Conservation (phyloP, 2,888 invertebrate species). For the Torymus aiolomorphi region DNA sequence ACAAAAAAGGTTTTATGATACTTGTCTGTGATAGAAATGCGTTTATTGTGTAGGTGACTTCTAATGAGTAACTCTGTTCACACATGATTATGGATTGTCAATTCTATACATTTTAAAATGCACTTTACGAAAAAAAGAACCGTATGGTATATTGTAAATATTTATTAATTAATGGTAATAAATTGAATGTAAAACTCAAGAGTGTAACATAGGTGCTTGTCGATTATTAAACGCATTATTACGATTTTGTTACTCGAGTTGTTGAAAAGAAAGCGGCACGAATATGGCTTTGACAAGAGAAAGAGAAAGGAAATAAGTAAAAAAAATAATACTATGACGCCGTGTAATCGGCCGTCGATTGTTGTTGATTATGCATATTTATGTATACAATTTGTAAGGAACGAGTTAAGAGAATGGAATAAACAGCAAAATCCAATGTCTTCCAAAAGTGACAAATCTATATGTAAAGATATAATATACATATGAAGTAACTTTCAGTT, state of each 20-base stretch:
- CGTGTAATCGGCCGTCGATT: constrained; percentile 35
- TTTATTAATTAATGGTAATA: constrained; percentile 29
- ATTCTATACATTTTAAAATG: constrained; percentile 51
- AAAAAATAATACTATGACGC: constrained; percentile 29
- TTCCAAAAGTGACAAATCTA: constrained; percentile 64
- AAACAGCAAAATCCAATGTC: constrained; percentile 72
- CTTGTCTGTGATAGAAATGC: constrained; percentile 57
- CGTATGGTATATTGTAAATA: constrained; percentile 40
- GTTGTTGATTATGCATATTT: constrained; percentile 53
- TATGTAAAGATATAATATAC: constrained; percentile 6
- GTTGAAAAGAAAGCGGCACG: constrained; percentile 52
- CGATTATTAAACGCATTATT: constrained; percentile 27
- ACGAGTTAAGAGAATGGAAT: constrained; percentile 24
- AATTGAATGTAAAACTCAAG: constrained; percentile 36
- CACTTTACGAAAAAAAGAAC: constrained; percentile 36
- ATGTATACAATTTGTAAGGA: constrained; percentile 36
- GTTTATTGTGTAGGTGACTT: constrained; percentile 52
- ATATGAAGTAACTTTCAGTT: constrained; percentile 33
- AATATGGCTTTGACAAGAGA: constrained; percentile 47
- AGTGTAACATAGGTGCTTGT: constrained; percentile 44
- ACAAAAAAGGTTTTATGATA: constrained; percentile 31
- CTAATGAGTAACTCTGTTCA: constrained; percentile 43
- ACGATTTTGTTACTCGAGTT: constrained; percentile 48
- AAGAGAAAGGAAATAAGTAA: constrained; percentile 24
- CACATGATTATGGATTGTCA: constrained; percentile 46